A percentile compares a stretch with the other conserved stretches of the same genome.
Evolutionary conservation across 2,888 invertebrate genomes (phyloP).

Genomic region (Xestia rhomboidea): DNA sequence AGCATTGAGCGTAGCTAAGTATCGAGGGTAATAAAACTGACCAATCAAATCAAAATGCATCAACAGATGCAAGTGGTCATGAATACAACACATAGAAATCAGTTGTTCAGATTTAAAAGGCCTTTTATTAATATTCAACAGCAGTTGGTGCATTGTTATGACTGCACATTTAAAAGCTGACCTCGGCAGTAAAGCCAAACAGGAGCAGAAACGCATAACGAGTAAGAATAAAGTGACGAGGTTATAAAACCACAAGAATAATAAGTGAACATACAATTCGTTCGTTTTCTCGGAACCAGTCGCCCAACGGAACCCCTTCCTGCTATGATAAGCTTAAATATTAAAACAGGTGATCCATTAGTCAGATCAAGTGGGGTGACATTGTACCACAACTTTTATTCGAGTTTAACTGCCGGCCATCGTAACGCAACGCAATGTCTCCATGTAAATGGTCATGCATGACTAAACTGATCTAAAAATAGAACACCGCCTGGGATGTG

Average conservation of each 20-base stretch:
- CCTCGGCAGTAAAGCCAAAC: slow-evolving; percentile 40
- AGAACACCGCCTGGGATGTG: slow-evolving; percentile 79
- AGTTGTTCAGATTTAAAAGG: slow-evolving; percentile 10
- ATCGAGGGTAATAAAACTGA: slow-evolving; percentile 10
- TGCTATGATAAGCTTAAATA: slow-evolving; percentile 17
- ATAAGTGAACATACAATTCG: slow-evolving; percentile 25
- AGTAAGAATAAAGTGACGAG: slow-evolving; percentile 42
- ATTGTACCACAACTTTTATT: slow-evolving; percentile 57
- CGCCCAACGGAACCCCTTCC: slow-evolving; percentile 14
- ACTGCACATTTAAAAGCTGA: slow-evolving; percentile 43
- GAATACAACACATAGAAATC: slow-evolving; percentile 19
- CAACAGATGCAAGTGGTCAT: slow-evolving; percentile 11
- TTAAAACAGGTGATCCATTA: slow-evolving; percentile 36
- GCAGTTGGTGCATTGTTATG: slow-evolving; percentile 36
- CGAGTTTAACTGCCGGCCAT: slow-evolving; percentile 45
- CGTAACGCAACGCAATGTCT: slow-evolving; percentile 64
- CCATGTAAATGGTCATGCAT: slow-evolving; percentile 77
- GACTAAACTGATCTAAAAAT: slow-evolving; percentile 85
- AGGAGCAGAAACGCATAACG: slow-evolving; percentile 37
- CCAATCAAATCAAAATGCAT: slow-evolving; percentile 24
- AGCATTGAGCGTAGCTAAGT: slow-evolving; percentile 8
- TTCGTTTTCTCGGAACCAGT: slow-evolving; percentile 38
- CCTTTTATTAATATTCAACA: slow-evolving; percentile 11
- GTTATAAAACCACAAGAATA: slow-evolving; percentile 45
- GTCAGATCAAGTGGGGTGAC: slow-evolving; percentile 27